These are phyloP conservation scores for Zaprionus camerounensis DNA, from an alignment of 1,140 invertebrate species.

Conservation along the genomic window DNA sequence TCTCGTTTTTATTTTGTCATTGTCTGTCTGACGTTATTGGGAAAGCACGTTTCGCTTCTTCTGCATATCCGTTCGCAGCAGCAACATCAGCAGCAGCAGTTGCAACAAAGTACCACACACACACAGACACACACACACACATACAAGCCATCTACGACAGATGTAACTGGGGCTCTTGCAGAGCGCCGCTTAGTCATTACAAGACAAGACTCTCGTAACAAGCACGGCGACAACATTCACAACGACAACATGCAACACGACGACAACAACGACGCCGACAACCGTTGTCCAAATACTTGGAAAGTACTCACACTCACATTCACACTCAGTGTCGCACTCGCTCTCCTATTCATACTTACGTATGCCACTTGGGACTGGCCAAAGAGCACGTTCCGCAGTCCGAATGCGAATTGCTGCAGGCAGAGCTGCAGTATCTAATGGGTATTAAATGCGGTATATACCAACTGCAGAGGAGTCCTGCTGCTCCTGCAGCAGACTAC, in stretches of 20 bases:
- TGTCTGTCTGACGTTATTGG: conserved; percentile 71
- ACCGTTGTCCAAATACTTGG: conserved; percentile 56
- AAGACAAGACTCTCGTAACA: conserved; percentile 55
- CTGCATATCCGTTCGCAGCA: conserved; percentile 64
- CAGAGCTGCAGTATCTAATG: conserved; percentile 21
- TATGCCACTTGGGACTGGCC: neutral
- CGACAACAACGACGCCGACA: conserved; percentile 20
- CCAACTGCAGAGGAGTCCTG: neutral
- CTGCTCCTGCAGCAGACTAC: neutral
- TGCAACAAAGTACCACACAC: conserved; percentile 35
- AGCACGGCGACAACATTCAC: conserved; percentile 55
- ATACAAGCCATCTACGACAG: conserved; percentile 7
- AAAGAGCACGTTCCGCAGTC: neutral
- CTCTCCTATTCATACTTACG: neutral
- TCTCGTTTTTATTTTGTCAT: conserved; percentile 68
- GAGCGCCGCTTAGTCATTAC: conserved; percentile 49
- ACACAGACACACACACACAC: conserved; percentile 9
- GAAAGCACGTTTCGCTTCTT: conserved; percentile 75
- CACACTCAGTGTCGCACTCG: neutral
- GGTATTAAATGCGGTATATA: conserved; percentile 18
- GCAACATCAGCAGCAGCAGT: conserved; percentile 41
- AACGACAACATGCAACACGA: conserved; percentile 26
- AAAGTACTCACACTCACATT: conserved; percentile 26
- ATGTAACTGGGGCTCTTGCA: conserved; percentile 44
- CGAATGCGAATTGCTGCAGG: conserved; percentile 23